Base-by-base conservation (phyloP, 2,888 invertebrate species). In the Ectropis crepuscularia region DNA sequence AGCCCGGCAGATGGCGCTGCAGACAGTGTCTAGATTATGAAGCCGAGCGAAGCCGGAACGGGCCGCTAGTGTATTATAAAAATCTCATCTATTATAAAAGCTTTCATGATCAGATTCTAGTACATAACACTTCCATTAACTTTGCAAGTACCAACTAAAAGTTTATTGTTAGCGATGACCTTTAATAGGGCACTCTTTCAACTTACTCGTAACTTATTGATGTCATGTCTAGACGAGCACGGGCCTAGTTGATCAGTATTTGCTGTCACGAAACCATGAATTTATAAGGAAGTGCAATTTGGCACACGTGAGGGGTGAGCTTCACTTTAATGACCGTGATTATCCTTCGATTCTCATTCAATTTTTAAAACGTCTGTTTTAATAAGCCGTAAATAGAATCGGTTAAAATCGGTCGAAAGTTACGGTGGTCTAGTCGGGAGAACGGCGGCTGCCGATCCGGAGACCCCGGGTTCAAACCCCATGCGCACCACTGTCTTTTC, bases 171-270 rank as follows among this genome's bases (percentile, higher is more conserved):
- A 41, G n/a, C 7, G 5, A 28, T 28, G 41, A 6, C 41, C 42
- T 28, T 51, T 51, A 87, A 85, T 82, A 84, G 83, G 81, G 77
- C 79, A 68, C 77, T 77, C 72, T 79, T 86, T 82, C 83, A 79
- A 72, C 71, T 77, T 80, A 82, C 85, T 83, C 74, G 81, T 91
- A 86, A 89, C 76, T 84, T 89, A 90, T 91, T 88, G 84, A 90
- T 87, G 78, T 68, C 70, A 71, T 79, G 89, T 90, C 89, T 89
- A 89, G 89, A 89, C 90, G 67, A 72, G 74, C 77, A 77, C 74
- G 71, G 72, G 75, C 75, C 79, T 73, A 79, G 75, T 81, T 85
- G 82, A 81, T 80, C 79, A 80, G 83, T 81, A 81, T 86, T 85
- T 85, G 78, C 82, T 87, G 87, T 87, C 89, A 89, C 87, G 89